A percentile compares a stretch with the other conserved stretches of the same genome.
Evolutionary conservation across 2,113 vertebrate species (phyloP).

Genomic region (Acanthochromis polyacanthus): DNA sequence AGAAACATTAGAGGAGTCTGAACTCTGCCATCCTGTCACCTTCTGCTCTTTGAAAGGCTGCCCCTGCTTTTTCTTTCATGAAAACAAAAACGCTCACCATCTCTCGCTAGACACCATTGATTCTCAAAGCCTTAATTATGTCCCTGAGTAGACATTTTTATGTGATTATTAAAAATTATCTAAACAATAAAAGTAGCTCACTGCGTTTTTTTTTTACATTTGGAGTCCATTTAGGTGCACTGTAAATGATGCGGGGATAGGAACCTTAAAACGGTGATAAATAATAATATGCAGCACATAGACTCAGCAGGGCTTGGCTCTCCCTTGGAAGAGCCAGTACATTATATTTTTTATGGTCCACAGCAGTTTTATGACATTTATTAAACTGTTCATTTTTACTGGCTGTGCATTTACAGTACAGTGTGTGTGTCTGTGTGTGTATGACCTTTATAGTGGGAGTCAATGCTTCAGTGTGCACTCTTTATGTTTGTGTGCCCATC

Average conservation of each 20-base stretch:
- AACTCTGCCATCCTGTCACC: slow-evolving; percentile 4
- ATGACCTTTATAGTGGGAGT: too few relatives aligned
- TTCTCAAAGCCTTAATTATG: slow-evolving; percentile 4
- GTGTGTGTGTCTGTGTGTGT: background rate
- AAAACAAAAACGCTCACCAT: background rate
- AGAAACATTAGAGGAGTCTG: background rate
- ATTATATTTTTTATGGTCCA: slow-evolving; percentile 33
- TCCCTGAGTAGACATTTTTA: background rate
- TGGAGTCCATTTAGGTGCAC: background rate
- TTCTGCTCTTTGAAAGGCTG: slow-evolving; percentile 18
- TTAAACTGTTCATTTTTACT: slow-evolving; percentile 38
- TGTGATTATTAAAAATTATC: slow-evolving; percentile 7
- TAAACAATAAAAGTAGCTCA: background rate
- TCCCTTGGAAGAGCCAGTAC: background rate
- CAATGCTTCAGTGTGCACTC: background rate
- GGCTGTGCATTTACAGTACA: background rate
- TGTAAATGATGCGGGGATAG: slow-evolving; percentile 21
- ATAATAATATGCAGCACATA: slow-evolving; percentile 14
- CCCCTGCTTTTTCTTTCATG: slow-evolving; percentile 22
- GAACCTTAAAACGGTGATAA: slow-evolving; percentile 4
- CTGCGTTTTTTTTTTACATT: background rate
- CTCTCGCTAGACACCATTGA: background rate
- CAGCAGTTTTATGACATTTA: slow-evolving; percentile 46
- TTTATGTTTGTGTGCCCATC: background rate
- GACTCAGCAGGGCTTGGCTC: slow-evolving; percentile 7